Evolutionary conservation across 2,113 vertebrate species (phyloP).

Genomic region (Turnix velox): DNA sequence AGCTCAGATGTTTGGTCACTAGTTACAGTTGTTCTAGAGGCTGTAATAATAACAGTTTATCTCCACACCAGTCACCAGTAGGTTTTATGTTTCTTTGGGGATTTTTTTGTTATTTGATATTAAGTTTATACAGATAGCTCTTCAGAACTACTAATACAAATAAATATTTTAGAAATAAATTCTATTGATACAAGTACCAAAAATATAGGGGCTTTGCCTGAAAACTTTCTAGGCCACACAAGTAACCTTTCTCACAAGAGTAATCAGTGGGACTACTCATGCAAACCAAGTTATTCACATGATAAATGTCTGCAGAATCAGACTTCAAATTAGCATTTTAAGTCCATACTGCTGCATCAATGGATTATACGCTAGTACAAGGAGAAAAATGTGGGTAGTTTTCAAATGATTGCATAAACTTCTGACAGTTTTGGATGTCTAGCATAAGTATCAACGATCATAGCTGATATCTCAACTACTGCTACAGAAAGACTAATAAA

Average conservation of each 20-base stretch:
- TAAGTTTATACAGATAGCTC: not conserved
- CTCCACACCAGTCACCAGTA: not conserved
- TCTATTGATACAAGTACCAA: not conserved
- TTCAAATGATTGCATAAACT: not conserved
- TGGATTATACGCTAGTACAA: constrained; percentile 17
- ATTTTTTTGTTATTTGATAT: not conserved
- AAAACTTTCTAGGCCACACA: not conserved
- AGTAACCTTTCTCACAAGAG: not conserved
- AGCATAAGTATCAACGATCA: not conserved
- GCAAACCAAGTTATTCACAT: constrained; percentile 28
- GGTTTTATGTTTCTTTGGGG: not conserved
- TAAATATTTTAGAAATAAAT: not conserved
- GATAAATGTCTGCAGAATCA: constrained; percentile 15
- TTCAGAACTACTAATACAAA: not conserved
- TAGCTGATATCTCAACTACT: not conserved
- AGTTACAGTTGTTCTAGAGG: not conserved
- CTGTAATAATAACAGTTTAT: not conserved
- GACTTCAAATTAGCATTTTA: constrained; percentile 31
- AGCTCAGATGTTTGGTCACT: not conserved
- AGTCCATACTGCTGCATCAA: not conserved
- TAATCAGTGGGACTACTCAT: constrained; percentile 19
- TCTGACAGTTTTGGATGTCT: not conserved
- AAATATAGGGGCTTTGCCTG: not conserved
- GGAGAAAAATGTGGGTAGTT: not conserved
- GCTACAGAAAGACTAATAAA: not conserved